Percentiles rank a stretch among this genome's conserved stretches.
Evolutionary conservation across 2,888 invertebrate species (phyloP).

Genomic region (Esperia sulphurella): DNA sequence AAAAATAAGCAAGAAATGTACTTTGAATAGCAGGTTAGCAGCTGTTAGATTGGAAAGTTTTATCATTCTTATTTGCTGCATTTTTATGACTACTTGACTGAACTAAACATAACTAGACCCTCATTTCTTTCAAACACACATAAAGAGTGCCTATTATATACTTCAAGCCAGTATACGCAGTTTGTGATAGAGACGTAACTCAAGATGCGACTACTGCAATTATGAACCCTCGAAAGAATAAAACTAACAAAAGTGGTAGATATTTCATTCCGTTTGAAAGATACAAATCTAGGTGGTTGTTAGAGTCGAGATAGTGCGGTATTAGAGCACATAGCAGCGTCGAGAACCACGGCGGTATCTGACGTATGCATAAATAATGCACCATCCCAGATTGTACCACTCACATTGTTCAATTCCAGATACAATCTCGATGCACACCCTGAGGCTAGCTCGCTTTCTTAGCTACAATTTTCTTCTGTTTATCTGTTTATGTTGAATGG

Average conservation of each 20-base stretch:
- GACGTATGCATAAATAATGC: conserved; percentile 20
- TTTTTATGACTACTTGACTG: no score
- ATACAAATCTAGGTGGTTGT: neutral
- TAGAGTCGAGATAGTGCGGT: neutral
- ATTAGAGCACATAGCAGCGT: neutral
- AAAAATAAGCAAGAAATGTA: no score
- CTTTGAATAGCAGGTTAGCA: no score
- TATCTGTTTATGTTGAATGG: neutral
- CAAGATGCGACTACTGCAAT: neutral
- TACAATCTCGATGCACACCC: conserved; percentile 14
- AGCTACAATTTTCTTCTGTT: neutral
- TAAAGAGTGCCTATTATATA: no score
- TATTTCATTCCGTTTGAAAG: neutral
- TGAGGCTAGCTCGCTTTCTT: neutral
- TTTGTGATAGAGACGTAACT: neutral
- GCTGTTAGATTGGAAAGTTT: no score
- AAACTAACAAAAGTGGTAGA: neutral
- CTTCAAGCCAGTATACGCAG: neutral
- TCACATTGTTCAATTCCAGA: conserved; percentile 13
- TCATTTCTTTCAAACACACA: no score
- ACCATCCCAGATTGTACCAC: conserved; percentile 12
- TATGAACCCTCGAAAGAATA: neutral
- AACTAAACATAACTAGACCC: no score
- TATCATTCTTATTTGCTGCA: no score
- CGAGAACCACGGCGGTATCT: neutral